Conservation (phyloP, 1,140 invertebrate genomes). For the Panulirus ornatus region DNA sequence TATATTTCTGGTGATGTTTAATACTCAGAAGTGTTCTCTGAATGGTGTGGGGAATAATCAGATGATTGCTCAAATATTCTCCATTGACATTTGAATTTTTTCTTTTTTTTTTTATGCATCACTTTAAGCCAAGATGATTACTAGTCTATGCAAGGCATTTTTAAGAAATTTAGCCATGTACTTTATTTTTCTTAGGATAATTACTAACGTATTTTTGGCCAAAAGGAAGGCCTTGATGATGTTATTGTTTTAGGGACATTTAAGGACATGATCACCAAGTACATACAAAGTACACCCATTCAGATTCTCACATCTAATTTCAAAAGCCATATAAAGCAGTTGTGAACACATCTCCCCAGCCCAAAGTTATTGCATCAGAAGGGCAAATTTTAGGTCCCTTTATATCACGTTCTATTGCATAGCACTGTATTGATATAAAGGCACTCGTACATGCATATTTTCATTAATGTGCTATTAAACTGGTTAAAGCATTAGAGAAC, state of each 20-base stretch:
- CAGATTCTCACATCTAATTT: conserved; percentile 71
- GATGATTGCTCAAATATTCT: conserved; percentile 70
- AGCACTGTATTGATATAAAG: conserved; percentile 1
- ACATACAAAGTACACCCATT: conserved; percentile 70
- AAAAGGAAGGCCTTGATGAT: conserved; percentile 68
- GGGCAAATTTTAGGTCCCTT: conserved; percentile 40
- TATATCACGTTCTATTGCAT: conserved; percentile 40
- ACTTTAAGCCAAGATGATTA: conserved; percentile 71
- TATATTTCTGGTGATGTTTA: conserved; percentile 65
- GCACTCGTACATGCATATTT: conserved; percentile 31
- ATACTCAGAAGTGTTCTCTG: conserved; percentile 66
- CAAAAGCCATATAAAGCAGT: conserved; percentile 65
- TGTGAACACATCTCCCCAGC: conserved; percentile 66
- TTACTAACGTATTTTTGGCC: conserved; percentile 68
- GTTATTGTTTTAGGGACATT: conserved; percentile 71
- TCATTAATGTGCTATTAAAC: conserved; percentile 41
- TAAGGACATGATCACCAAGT: conserved; percentile 65
- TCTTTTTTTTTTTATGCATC: conserved; percentile 58
- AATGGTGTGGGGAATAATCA: conserved; percentile 70
- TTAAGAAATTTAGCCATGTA: conserved; percentile 64
- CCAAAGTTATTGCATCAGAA: conserved; percentile 64
- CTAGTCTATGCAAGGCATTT: conserved; percentile 69
- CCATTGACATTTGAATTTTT: conserved; percentile 62
- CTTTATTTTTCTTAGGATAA: conserved; percentile 69
- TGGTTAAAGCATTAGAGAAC: conserved; percentile 40